These are phyloP conservation scores for Drosophila pseudotalamancana DNA, from an alignment of 2,888 invertebrate genomes.

Conservation along the genomic window DNA sequence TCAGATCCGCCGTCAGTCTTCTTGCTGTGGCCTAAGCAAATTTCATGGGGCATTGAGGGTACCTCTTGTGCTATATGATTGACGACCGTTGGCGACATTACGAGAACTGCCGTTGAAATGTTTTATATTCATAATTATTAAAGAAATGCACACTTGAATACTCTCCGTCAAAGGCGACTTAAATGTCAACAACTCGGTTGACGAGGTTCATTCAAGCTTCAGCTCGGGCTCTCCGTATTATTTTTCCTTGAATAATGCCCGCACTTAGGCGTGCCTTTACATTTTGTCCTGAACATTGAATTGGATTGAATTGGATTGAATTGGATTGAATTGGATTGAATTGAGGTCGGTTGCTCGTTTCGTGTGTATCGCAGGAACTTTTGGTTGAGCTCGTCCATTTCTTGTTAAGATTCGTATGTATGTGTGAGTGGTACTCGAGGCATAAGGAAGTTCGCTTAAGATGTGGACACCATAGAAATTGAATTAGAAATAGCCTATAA, in stretches of 20 bases:
- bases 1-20: constrained; percentile 23
- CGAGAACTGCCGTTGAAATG: constrained; percentile 50
- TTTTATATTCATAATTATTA: constrained; percentile 75
- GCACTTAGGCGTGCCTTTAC: constrained; percentile 7
- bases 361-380: constrained; percentile 39
- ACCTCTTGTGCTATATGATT: constrained; percentile 59
- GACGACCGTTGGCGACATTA: constrained; percentile 57
- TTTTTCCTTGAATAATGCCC: constrained; percentile 12
- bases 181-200: constrained; percentile 71
- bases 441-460: background rate
- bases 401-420: constrained; percentile 10
- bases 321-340: constrained; percentile 3
- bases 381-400: constrained; percentile 46
- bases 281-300: constrained; percentile 10
- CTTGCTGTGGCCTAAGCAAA: constrained; percentile 45
- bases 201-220: constrained; percentile 33
- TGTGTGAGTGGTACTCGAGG: background rate
- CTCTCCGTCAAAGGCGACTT: constrained; percentile 40
- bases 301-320: no score
- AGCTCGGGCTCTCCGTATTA: constrained; percentile 8
- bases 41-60: constrained; percentile 32
- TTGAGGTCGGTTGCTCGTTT: constrained; percentile 34
- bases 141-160: constrained; percentile 73
- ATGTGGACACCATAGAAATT: background rate
- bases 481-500: constrained; percentile 15